Evolutionary conservation across 2,888 invertebrate genomes (phyloP).

Genomic region (Folsomia candida): DNA sequence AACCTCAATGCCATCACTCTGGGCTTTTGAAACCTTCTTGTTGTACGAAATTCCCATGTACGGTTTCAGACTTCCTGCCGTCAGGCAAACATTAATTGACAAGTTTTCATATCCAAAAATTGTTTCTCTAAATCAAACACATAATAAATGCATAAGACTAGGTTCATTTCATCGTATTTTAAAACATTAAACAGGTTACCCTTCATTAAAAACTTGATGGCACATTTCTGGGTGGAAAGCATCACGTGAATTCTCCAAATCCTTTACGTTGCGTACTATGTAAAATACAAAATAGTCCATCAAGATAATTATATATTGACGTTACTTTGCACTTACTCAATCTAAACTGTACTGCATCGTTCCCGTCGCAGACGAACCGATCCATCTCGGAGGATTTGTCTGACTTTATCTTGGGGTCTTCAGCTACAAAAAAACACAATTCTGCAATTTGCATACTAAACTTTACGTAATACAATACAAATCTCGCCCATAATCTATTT

Average conservation of each 20-base stretch:
- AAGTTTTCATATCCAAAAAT: conserved; percentile 92
- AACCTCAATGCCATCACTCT: conserved; percentile 56
- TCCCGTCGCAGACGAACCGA: conserved; percentile 59
- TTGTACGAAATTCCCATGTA: conserved; percentile 72
- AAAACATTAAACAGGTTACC: conserved; percentile 56
- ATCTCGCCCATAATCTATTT: too few species aligned
- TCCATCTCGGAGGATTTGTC: conserved; percentile 47
- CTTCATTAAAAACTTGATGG: conserved; percentile 88
- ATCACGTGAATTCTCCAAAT: conserved; percentile 65
- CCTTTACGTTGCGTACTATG: conserved; percentile 62
- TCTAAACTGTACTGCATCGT: conserved; percentile 62
- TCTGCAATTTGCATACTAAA: too few species aligned
- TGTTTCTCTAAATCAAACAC: conserved; percentile 72
- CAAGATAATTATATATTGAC: background rate
- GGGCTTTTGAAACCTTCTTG: conserved; percentile 52
- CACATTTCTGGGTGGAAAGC: conserved; percentile 81
- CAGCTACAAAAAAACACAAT: background rate
- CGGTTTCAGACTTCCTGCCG: conserved; percentile 75
- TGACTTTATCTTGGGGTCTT: conserved; percentile 35
- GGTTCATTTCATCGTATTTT: background rate
- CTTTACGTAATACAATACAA: too few species aligned
- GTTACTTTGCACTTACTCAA: conserved; percentile 55
- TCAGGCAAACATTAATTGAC: conserved; percentile 73
- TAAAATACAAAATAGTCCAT: conserved; percentile 2
- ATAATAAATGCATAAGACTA: conserved; percentile 32